Conservation (phyloP, 2,888 invertebrate species). For the Lamproptera curius region DNA sequence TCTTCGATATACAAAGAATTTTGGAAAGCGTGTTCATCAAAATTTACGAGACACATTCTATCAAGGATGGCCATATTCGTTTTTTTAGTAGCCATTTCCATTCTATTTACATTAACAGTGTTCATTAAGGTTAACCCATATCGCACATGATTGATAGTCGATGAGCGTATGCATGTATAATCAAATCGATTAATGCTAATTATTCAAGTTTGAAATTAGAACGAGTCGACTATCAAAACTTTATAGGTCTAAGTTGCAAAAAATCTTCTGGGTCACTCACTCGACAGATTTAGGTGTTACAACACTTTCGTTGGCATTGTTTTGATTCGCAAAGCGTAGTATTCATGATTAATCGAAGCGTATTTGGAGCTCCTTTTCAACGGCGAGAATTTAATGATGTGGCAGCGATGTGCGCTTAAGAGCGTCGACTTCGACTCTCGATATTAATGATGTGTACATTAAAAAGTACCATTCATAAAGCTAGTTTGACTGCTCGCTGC, state of each 20-base stretch:
- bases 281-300: background rate
- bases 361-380: no score
- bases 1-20: no score
- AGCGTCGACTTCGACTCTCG: constrained; percentile 1
- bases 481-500: constrained; percentile 6
- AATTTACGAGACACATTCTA: no score
- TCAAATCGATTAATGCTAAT: background rate
- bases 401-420: constrained; percentile 12
- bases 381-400: constrained; percentile 12
- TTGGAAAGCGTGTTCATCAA: no score
- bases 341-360: constrained; percentile 11
- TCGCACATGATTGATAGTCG: background rate
- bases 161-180: background rate
- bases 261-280: background rate
- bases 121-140: no score
- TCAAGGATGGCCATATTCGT: no score
- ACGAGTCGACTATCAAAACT: background rate
- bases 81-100: no score
- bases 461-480: constrained; percentile 4
- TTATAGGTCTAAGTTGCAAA: background rate
- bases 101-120: no score
- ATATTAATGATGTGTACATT: constrained; percentile 15
- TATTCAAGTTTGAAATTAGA: background rate
- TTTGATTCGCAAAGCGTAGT: background rate
- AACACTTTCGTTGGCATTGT: background rate